A percentile compares a stretch with the other conserved stretches of the same genome.
Evolutionary conservation across 2,797 vertebrate species (phyloP).

Genomic region (Enteromius radiatus): DNA sequence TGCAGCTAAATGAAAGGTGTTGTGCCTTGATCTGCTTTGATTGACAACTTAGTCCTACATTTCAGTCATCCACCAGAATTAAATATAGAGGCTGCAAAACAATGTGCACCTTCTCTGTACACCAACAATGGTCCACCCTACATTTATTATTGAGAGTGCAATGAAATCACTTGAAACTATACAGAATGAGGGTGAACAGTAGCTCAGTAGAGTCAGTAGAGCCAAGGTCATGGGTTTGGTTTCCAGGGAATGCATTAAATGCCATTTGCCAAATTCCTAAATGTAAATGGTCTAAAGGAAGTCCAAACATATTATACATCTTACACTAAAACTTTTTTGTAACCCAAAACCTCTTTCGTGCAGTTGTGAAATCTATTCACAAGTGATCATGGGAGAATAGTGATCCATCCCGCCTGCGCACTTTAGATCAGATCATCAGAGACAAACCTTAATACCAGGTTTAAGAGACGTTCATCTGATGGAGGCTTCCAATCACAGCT

Average conservation of each 20-base stretch:
- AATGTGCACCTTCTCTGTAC: conserved; percentile 34
- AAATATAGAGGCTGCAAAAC: conserved; percentile 35
- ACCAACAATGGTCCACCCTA: conserved; percentile 23
- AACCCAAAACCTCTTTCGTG: background rate
- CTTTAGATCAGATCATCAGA: background rate
- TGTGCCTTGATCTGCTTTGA: conserved; percentile 29
- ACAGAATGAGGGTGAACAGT: conserved; percentile 7
- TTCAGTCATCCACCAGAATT: conserved; percentile 31
- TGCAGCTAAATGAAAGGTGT: background rate
- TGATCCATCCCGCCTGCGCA: background rate
- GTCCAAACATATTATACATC: background rate
- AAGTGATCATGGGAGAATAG: conserved; percentile 16
- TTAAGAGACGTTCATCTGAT: conserved; percentile 53
- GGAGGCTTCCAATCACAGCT: conserved; percentile 67
- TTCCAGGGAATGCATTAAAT: conserved; percentile 1
- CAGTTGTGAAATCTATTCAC: conserved; percentile 7
- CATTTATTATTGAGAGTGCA: conserved; percentile 30
- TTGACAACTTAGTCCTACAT: conserved; percentile 35
- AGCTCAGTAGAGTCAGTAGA: no score
- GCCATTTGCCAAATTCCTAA: background rate
- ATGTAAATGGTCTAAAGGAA: background rate
- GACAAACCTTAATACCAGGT: conserved; percentile 12
- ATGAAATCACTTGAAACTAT: conserved; percentile 11
- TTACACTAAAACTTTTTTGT: background rate
- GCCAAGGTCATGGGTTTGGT: conserved; percentile 7